phyloP scores from a whole-genome alignment of 2,797 vertebrate species.

The Acrocephalus scirpaceus region DNA sequence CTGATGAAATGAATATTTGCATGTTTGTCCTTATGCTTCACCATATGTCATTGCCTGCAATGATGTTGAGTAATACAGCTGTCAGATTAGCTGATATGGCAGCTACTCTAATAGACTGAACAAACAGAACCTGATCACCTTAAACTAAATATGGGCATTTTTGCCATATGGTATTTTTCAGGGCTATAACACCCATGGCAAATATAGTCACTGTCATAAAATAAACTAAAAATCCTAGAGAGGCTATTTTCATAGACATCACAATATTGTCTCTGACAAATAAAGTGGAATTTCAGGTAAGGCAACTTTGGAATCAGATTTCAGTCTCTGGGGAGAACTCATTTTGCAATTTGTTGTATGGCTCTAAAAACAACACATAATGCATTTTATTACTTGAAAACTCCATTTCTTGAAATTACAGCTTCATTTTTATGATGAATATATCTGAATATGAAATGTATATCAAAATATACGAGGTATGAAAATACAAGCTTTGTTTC shows the following conservation, averaged over 20 bases:
- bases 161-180: not conserved
- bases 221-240: not conserved
- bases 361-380: not conserved
- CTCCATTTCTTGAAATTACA: not conserved
- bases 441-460: not conserved
- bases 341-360: not conserved
- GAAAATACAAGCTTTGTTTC: not conserved
- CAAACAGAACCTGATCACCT: not conserved
- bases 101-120: conserved; percentile 31
- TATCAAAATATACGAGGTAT: not conserved
- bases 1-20: not conserved
- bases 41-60: conserved; percentile 28
- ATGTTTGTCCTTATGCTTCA: conserved; percentile 20
- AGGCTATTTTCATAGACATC: not conserved
- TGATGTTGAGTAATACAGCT: conserved; percentile 24
- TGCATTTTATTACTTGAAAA: not conserved
- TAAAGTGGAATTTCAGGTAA: not conserved
- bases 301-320: not conserved
- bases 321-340: not conserved
- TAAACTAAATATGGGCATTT: conserved; percentile 2
- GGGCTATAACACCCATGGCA: not conserved
- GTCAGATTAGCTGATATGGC: not conserved
- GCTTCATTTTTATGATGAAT: not conserved
- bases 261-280: not conserved
- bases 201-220: not conserved